Evolutionary conservation across 2,113 vertebrate species (phyloP).

Genomic region (Brachyhypopomus gauderio): DNA sequence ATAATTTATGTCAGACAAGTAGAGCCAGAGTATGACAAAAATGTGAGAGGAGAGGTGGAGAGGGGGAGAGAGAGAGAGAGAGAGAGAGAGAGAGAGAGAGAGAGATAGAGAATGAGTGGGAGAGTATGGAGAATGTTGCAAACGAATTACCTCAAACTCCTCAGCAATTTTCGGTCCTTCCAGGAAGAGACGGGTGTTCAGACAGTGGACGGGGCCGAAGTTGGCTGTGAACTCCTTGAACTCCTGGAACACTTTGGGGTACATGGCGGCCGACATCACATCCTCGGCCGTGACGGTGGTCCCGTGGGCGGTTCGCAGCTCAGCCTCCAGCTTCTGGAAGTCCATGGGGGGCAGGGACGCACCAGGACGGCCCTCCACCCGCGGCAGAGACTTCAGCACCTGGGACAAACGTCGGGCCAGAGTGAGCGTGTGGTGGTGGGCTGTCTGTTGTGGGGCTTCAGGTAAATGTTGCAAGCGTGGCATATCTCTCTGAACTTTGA

Average conservation of each 20-base stretch:
- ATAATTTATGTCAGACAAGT: constrained; percentile 31
- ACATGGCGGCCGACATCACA: constrained; percentile 91
- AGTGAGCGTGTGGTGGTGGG: neutral
- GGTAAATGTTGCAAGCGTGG: neutral
- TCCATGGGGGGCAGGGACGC: constrained; percentile 84
- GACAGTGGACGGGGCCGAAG: constrained; percentile 77
- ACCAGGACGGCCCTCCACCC: constrained; percentile 87
- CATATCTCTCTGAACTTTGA: constrained; percentile 4
- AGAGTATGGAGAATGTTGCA: neutral
- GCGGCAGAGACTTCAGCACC: constrained; percentile 86
- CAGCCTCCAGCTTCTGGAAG: constrained; percentile 78
- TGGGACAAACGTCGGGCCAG: constrained; percentile 52
- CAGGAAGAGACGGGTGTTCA: constrained; percentile 82
- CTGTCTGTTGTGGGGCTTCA: neutral
- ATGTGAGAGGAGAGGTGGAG: neutral
- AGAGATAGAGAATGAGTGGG: neutral
- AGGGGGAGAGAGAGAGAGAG: neutral
- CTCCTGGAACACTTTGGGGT: constrained; percentile 89
- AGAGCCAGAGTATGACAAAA: constrained; percentile 23
- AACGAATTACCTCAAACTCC: constrained; percentile 76
- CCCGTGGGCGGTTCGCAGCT: constrained; percentile 72
- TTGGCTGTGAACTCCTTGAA: constrained; percentile 82
- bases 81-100: neutral
- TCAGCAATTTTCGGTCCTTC: constrained; percentile 83
- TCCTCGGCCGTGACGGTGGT: constrained; percentile 86